These are phyloP conservation scores for Pseudorhombus dupliciocellatus DNA, from an alignment of 2,113 vertebrate genomes.

Conservation along the genomic window DNA sequence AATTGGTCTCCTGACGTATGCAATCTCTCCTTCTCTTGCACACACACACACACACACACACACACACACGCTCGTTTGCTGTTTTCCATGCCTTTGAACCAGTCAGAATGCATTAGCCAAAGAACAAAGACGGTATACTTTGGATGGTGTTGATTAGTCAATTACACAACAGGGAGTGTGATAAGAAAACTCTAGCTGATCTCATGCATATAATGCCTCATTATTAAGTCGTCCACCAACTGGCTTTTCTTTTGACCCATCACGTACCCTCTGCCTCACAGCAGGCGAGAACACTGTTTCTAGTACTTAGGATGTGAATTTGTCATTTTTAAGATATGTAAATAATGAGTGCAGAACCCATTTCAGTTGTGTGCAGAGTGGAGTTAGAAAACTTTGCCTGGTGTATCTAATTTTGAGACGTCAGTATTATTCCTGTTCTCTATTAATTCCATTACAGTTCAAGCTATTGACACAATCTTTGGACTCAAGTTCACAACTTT, in stretches of 20 bases:
- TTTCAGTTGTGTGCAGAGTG: neutral
- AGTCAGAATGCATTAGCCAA: conserved; percentile 66
- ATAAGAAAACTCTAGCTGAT: conserved; percentile 60
- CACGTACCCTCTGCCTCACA: neutral
- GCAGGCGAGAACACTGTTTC: neutral
- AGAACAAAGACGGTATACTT: conserved; percentile 72
- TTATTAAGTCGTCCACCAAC: conserved; percentile 43
- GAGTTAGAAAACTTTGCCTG: neutral
- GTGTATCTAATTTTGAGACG: neutral
- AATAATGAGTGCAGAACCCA: neutral
- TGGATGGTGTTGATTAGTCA: conserved; percentile 72
- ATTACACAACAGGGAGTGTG: conserved; percentile 62
- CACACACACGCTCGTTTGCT: conserved; percentile 31
- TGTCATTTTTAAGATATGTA: neutral
- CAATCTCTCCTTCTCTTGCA: conserved; percentile 1
- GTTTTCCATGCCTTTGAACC: conserved; percentile 74
- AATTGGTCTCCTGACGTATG: conserved; percentile 74
- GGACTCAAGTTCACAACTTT: too few relatives aligned
- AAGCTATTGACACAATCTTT: too few relatives aligned
- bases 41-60: conserved; percentile 17
- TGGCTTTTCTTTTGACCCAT: conserved; percentile 26
- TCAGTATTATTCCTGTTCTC: too few relatives aligned
- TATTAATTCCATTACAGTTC: too few relatives aligned
- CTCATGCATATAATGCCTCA: conserved; percentile 63
- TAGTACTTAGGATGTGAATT: neutral